Conservation (phyloP, 2,797 vertebrate species). For the Pygocentrus nattereri region DNA sequence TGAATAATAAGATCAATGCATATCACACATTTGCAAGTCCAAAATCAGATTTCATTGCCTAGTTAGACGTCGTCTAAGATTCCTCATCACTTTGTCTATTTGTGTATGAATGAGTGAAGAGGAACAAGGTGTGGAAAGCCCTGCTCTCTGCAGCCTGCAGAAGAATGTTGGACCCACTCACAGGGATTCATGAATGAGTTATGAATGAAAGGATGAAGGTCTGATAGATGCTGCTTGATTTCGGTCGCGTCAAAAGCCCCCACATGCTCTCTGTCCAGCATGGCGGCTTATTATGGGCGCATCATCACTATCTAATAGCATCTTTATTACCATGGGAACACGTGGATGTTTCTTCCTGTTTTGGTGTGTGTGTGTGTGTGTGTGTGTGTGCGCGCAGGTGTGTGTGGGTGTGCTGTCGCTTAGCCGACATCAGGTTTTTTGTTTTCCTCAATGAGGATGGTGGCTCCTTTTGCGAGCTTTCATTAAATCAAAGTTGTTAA, state of each 20-base stretch:
- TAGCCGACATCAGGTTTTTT: conserved; percentile 98
- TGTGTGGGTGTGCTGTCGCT: conserved; percentile 93
- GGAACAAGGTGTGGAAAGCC: conserved; percentile 45
- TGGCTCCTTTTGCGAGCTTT: conserved; percentile 98
- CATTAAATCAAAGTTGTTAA: conserved; percentile 97
- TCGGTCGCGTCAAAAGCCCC: conserved; percentile 61
- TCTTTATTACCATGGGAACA: conserved; percentile 97
- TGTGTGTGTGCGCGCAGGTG: conserved; percentile 68
- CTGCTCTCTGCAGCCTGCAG: conserved; percentile 80
- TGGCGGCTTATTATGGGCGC: conserved; percentile 82
- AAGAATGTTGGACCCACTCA: conserved; percentile 74
- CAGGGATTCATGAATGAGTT: background rate
- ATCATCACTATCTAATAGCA: conserved; percentile 97
- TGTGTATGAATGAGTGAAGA: conserved; percentile 2
- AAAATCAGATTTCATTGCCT: background rate
- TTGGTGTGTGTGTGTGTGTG: conserved; percentile 78
- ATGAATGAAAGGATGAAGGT: conserved; percentile 73
- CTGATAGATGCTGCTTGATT: conserved; percentile 76
- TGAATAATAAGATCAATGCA: background rate
- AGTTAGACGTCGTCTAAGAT: background rate
- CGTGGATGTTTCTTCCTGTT: conserved; percentile 75
- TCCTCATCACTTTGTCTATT: conserved; percentile 27
- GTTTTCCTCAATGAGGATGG: conserved; percentile 99
- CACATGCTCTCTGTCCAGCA: conserved; percentile 21
- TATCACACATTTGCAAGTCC: background rate